phyloP scores from a whole-genome alignment of 2,113 vertebrate genomes.

The Halichoeres trimaculatus region DNA sequence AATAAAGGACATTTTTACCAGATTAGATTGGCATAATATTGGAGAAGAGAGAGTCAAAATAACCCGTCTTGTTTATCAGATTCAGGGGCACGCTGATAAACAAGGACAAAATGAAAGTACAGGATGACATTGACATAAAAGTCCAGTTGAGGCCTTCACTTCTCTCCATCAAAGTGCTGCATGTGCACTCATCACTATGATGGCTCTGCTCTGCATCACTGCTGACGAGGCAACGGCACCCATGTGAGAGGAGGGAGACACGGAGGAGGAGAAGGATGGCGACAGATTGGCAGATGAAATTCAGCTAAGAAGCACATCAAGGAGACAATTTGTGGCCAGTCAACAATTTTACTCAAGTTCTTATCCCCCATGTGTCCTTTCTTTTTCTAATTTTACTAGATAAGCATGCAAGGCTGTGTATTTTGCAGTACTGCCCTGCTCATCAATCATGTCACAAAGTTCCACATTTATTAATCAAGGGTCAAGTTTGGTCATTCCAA shows the following conservation, averaged over 20 bases:
- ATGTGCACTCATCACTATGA: constrained; percentile 52
- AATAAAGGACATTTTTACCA: neutral
- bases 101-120: constrained; percentile 24
- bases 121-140: constrained; percentile 37
- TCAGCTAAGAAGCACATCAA: constrained; percentile 33
- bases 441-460: neutral
- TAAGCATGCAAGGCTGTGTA: neutral
- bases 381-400: neutral
- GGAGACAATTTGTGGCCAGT: constrained; percentile 19
- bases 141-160: constrained; percentile 30
- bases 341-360: neutral
- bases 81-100: constrained; percentile 46
- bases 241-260: constrained; percentile 36
- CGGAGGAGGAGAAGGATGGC: constrained; percentile 16
- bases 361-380: neutral
- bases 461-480: neutral
- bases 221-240: constrained; percentile 36
- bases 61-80: constrained; percentile 21
- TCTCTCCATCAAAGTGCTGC: constrained; percentile 42
- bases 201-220: constrained; percentile 40
- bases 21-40: constrained; percentile 5
- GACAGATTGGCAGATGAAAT: constrained; percentile 36
- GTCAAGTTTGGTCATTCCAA: neutral
- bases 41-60: neutral
- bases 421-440: neutral